Evolutionary conservation across 2,797 vertebrate species (phyloP), one percentile per base, ranked within the genome.

Genomic region (Sebastes kiyomatsui): DNA sequence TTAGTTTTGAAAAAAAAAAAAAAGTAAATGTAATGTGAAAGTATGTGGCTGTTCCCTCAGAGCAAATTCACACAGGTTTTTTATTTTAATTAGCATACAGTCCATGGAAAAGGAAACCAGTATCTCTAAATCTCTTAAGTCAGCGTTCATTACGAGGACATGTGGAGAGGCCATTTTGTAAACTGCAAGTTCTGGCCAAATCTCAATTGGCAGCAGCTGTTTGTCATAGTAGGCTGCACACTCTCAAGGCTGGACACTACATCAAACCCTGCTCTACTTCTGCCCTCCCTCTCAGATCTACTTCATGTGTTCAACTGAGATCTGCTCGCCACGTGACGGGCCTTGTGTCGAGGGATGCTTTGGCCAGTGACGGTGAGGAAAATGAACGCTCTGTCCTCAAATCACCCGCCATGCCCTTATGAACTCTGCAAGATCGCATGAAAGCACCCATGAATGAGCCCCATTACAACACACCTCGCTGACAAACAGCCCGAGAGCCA

Each of bases 241-340:
- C 52, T 61, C 67, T 55, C 7, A 2, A 64, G 72, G 82, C 66
- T 25, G 67, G n/a, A 77, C 73, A 28, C 28, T n/a, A 3, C 25
- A 60, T 83, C 23, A 72, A 75, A 75, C 60, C 46, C 66, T 81
- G 59, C 49, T 71, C 33, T 58, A 7, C 28, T 73, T 67, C 32
- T 52, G 6, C 38, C 22, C 7, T 67, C 56, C 30, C 32, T 62
- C 67, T 72, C 90, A 96, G 96, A 94, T 96, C 85, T 96, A 96
- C 92, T 96, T 96, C 80, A 96, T 96, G 96, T 96, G 96, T 86
- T 95, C 95, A 1, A 96, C 95, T 52, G 96, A 96, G 88, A 92
- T 96, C 80, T 96, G 96, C 85, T 95, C 94, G 0, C 92, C 93
- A 3, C 88, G 58, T 33, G 94, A 96, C 2, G 94, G 94, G 22